phyloP scores from a whole-genome alignment of 2,797 vertebrate genomes.

The Neostethus bicornis region DNA sequence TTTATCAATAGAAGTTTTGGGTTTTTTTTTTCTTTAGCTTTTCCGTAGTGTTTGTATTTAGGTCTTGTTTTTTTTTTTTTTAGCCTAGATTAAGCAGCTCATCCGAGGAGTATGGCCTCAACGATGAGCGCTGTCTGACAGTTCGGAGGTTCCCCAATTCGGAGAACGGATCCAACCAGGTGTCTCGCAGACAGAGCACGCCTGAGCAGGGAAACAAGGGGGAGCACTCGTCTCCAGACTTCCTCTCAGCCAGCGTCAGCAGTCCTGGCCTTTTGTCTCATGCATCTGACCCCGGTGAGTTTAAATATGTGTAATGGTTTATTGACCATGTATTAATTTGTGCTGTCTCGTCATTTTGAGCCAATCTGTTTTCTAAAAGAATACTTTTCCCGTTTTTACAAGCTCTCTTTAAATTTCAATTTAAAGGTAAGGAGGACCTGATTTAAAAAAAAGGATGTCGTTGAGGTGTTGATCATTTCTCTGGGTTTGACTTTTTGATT shows the following conservation, averaged over 20 bases:
- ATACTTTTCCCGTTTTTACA: constrained; percentile 40
- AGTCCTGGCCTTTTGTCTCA: constrained; percentile 84
- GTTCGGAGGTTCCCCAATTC: constrained; percentile 87
- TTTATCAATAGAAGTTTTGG: no score
- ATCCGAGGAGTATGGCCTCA: constrained; percentile 85
- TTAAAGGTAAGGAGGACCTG: constrained; percentile 60
- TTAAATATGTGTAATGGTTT: not conserved
- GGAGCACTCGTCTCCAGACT: constrained; percentile 71
- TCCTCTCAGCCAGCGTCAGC: constrained; percentile 86
- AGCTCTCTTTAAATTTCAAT: constrained; percentile 65
- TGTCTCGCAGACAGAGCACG: constrained; percentile 87
- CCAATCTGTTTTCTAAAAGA: constrained; percentile 6
- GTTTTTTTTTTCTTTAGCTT: not conserved
- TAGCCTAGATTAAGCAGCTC: constrained; percentile 87
- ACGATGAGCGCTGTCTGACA: constrained; percentile 87
- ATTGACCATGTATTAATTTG: not conserved
- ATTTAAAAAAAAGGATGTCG: not conserved
- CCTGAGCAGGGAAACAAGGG: constrained; percentile 77
- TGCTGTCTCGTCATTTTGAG: not conserved
- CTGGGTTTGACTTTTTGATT: not conserved
- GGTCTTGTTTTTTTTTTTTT: not conserved
- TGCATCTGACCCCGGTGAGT: constrained; percentile 73
- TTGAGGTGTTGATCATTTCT: not conserved
- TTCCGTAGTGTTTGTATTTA: not conserved
- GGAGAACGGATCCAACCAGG: constrained; percentile 79